Evolutionary conservation across 2,888 invertebrate genomes (phyloP), one percentile per base, ranked within the genome.

Genomic region (Amorpha juglandis): DNA sequence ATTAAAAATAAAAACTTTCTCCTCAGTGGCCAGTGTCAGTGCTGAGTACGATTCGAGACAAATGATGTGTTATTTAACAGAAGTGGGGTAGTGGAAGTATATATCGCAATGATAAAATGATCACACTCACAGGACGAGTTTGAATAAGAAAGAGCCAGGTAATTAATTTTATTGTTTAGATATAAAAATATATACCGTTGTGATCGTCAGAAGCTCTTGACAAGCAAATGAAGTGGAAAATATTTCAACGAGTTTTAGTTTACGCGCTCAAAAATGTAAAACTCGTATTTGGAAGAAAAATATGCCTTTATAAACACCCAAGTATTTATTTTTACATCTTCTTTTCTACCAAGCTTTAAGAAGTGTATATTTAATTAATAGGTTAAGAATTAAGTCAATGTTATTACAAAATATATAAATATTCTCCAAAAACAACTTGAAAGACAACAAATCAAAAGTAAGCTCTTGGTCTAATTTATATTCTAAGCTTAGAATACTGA

Each of bases 51-150:
- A 78, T 75, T 73, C 71, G 64, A 53, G 65, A 68, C 63, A 65
- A 78, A 88, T 79, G 74, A 90, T 90, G 91, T 90, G 88, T 79
- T 81, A 76, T 72, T 71, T 79, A 76, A 78, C 80, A 71, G 90
- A 89, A 75, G 88, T 84, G 72, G 88, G 88, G 71, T 90, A 86
- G 82, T 79, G 77, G 51, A 48, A 38, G 19, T 27, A 45, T 21
- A 70, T 62, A 67, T 38, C 74, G 27, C 27, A 82, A 83, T 86
- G 80, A 81, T 80, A 85, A 83, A 79, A 89, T 88, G 89, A 88
- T 85, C 70, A 74, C 48, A 21, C 47, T 58, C 16, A 67, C 71
- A 71, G 73, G 69, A 76, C 80, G 77, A 69, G 74, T 76, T 74
- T 85, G 81, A 86, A 75, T 73, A 78, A 76, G 76, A 77, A 76